A percentile compares a stretch with the other conserved stretches of the same genome.
These are phyloP conservation scores for Perithous albicinctus DNA, from an alignment of 2,888 invertebrate species.

Conservation along the genomic window DNA sequence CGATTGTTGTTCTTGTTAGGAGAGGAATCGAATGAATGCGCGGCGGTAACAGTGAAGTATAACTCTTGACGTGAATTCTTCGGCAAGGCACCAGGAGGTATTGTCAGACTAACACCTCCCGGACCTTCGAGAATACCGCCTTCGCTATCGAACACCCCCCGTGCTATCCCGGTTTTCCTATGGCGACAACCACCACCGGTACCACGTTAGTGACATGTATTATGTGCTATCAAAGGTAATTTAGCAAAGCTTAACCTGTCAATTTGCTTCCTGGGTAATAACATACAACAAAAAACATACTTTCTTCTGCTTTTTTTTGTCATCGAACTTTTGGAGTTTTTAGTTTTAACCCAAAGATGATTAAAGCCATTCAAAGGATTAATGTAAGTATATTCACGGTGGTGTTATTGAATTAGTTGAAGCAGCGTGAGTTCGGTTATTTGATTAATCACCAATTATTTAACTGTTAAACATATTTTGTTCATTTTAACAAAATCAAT, in stretches of 20 bases:
- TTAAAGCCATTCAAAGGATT: background rate
- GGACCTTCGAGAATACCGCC: slow-evolving; percentile 94
- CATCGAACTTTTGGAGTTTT: background rate
- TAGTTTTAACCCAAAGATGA: background rate
- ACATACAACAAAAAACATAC: too few species aligned
- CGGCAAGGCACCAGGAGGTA: slow-evolving; percentile 95
- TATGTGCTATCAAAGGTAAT: slow-evolving; percentile 1
- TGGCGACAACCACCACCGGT: slow-evolving; percentile 74
- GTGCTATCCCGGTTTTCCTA: slow-evolving; percentile 81
- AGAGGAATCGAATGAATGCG: slow-evolving; percentile 91
- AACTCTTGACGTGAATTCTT: slow-evolving; percentile 94
- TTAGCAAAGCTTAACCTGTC: too few species aligned
- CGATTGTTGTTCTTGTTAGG: slow-evolving; percentile 81
- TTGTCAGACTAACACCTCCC: slow-evolving; percentile 95
- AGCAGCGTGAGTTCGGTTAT: slow-evolving; percentile 74
- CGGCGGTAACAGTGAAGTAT: slow-evolving; percentile 95
- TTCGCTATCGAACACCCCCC: slow-evolving; percentile 89
- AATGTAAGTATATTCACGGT: slow-evolving; percentile 23
- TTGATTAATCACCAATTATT: slow-evolving; percentile 69
- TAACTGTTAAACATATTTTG: background rate
- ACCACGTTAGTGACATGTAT: slow-evolving; percentile 72
- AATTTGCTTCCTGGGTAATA: too few species aligned
- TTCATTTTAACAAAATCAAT: background rate
- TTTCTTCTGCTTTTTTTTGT: too few species aligned
- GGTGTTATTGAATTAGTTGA: slow-evolving; percentile 57